Conservation (phyloP, 2,797 vertebrate genomes). For the Falco novaeseelandiae region DNA sequence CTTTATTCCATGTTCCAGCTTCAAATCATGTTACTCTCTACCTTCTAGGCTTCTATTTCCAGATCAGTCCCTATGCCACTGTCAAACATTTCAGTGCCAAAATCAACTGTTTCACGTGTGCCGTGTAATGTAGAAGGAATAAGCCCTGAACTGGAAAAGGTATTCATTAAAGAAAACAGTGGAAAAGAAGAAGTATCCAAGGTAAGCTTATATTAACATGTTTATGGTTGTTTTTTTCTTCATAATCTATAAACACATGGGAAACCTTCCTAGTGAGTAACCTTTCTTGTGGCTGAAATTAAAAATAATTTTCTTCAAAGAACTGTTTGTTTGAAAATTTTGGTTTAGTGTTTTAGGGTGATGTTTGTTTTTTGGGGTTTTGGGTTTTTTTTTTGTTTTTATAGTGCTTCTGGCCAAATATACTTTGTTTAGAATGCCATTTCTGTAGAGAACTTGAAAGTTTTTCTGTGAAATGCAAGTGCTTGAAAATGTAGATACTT, state of each 20-base stretch:
- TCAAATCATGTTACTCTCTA: neutral
- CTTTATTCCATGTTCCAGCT: neutral
- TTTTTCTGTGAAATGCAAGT: neutral
- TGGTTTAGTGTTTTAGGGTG: neutral
- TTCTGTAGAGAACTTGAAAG: neutral
- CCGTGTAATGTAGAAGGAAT: conserved; percentile 93
- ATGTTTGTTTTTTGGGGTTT: neutral
- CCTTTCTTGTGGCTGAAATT: neutral
- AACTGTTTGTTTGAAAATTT: neutral
- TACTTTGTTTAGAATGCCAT: neutral
- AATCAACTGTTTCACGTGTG: conserved; percentile 87
- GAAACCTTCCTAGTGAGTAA: neutral
- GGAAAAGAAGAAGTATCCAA: conserved; percentile 86
- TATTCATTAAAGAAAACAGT: conserved; percentile 91
- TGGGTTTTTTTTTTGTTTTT: neutral
- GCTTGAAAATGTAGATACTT: neutral
- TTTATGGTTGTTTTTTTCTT: neutral
- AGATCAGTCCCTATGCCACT: conserved; percentile 85
- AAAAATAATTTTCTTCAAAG: conserved; percentile 2
- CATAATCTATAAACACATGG: neutral
- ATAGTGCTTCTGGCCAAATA: neutral
- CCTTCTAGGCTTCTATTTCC: conserved; percentile 81
- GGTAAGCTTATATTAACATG: conserved; percentile 47
- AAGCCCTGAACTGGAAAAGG: conserved; percentile 94
- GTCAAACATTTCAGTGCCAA: conserved; percentile 84